Evolutionary conservation across 2,797 vertebrate species (phyloP).

Genomic region (Halcyon badia): DNA sequence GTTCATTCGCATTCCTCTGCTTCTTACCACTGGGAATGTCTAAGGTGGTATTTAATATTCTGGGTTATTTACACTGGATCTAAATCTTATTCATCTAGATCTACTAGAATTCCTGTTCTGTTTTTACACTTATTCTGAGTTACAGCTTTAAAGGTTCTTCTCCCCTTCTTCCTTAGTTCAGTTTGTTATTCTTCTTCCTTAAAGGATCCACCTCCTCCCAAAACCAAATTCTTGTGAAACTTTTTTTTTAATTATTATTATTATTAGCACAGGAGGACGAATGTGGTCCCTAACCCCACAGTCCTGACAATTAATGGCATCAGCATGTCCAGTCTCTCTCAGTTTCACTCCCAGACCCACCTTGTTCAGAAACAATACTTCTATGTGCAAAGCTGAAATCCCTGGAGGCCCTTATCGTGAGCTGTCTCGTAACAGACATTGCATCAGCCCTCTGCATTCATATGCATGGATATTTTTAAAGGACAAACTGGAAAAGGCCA

Average conservation of each 20-base stretch:
- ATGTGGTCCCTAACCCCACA: not conserved
- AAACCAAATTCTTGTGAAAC: not conserved
- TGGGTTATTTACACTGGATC: conserved; percentile 16
- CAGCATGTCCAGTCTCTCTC: not conserved
- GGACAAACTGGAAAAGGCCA: not conserved
- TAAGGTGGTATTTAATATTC: not conserved
- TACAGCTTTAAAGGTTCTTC: not conserved
- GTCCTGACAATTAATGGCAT: not conserved
- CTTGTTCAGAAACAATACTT: not conserved
- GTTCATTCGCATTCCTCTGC: conserved; percentile 20
- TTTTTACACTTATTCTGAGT: not conserved
- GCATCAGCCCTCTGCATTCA: not conserved
- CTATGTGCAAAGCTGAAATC: not conserved
- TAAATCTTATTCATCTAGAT: conserved; percentile 1
- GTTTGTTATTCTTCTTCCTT: not conserved
- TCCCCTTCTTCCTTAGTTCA: not conserved
- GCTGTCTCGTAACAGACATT: not conserved
- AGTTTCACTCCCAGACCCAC: not conserved
- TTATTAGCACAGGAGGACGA: too few relatives aligned
- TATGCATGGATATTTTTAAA: not conserved
- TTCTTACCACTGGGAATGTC: not conserved
- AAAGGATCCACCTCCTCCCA: not conserved
- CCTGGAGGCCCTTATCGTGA: not conserved
- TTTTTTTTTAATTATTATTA: not conserved
- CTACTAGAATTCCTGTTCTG: conserved; percentile 3